Percentiles rank a stretch among this genome's conserved stretches.
Conservation (phyloP, 2,113 vertebrate species). For the Phocoena sinus region DNA sequence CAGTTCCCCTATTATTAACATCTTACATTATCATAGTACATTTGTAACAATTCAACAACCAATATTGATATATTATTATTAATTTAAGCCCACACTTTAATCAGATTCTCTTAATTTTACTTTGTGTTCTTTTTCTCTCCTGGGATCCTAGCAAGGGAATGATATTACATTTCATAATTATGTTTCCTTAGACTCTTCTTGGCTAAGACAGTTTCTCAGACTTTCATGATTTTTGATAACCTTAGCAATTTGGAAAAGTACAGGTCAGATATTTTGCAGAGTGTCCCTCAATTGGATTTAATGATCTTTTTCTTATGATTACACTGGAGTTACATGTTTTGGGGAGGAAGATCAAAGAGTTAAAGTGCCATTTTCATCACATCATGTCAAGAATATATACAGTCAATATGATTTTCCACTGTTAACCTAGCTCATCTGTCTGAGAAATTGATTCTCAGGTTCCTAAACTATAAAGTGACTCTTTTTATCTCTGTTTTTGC, state of each 20-base stretch:
- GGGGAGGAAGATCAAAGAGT: neutral
- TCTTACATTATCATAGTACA: neutral
- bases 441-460: neutral
- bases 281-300: neutral
- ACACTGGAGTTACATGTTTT: neutral
- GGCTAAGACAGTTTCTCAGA: neutral
- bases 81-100: neutral
- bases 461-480: neutral
- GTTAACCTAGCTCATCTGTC: neutral
- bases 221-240: neutral
- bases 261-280: neutral
- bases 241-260: neutral
- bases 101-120: neutral
- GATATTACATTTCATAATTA: neutral
- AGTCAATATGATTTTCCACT: neutral
- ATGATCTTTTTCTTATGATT: neutral
- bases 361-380: neutral
- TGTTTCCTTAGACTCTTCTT: neutral
- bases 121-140: neutral
- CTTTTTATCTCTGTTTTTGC: neutral
- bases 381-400: neutral
- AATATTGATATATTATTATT: neutral
- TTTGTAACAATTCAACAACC: neutral
- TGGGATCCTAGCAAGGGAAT: neutral
- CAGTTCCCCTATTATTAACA: neutral